Percentiles rank a stretch among this genome's conserved stretches.
Conservation (phyloP, 2,888 invertebrate species). For the Gryllus longicercus region DNA sequence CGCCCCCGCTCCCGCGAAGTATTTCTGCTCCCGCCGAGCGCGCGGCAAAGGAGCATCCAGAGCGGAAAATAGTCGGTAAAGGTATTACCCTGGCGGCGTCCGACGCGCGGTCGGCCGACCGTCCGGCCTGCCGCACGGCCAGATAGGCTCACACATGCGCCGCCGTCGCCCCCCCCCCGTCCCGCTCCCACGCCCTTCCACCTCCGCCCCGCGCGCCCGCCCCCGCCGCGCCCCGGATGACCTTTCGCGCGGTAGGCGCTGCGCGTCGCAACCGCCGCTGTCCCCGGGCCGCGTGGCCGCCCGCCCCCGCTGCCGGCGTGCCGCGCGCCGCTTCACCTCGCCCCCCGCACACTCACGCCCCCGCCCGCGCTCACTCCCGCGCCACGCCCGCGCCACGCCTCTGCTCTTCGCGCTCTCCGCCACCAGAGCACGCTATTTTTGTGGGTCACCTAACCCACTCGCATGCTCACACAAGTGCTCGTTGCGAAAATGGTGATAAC, state of each 20-base stretch:
- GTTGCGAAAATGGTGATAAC: no score
- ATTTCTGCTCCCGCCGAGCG: conserved; percentile 11
- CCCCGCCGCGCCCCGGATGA: not conserved
- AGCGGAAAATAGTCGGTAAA: conserved; percentile 9
- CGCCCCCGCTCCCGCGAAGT: not conserved
- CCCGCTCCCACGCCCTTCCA: not conserved
- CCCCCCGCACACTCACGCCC: no score
- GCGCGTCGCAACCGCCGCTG: no score
- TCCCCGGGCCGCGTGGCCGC: no score
- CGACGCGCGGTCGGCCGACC: not conserved
- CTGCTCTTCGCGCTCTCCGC: no score
- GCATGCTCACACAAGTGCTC: no score
- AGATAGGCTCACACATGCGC: not conserved
- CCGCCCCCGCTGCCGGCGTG: no score
- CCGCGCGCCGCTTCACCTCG: no score
- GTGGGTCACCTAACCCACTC: no score
- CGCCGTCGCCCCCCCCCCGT: not conserved
- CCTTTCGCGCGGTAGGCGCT: not conserved
- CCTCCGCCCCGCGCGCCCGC: not conserved
- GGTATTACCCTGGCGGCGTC: not conserved
- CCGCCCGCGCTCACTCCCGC: no score
- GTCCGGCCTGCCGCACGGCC: not conserved
- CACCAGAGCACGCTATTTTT: no score
- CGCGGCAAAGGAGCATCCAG: not conserved
- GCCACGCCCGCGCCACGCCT: no score